Evolutionary conservation across 2,113 vertebrate genomes (phyloP).

Genomic region (Semnornis frantzii): DNA sequence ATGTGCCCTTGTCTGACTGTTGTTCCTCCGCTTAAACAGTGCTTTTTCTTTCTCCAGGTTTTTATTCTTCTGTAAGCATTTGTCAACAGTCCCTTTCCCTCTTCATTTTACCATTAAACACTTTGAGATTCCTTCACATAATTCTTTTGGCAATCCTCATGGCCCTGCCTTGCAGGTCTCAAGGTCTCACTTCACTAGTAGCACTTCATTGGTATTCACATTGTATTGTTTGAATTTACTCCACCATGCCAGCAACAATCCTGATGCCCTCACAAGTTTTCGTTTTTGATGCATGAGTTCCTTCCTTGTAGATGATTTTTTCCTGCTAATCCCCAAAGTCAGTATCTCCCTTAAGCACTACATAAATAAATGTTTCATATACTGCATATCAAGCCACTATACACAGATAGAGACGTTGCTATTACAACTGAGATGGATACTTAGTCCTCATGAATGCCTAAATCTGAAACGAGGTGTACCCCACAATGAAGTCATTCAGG

Average conservation of each 20-base stretch:
- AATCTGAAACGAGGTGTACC: neutral
- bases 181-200: neutral
- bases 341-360: neutral
- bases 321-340: neutral
- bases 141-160: neutral
- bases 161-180: neutral
- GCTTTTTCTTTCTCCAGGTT: neutral
- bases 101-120: neutral
- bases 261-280: neutral
- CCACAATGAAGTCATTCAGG: neutral
- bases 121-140: neutral
- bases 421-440: neutral
- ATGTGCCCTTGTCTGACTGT: neutral
- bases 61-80: neutral
- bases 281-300: neutral
- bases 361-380: neutral
- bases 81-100: neutral
- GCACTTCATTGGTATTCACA: neutral
- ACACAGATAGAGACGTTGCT: neutral
- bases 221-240: neutral
- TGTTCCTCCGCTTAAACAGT: neutral
- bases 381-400: neutral
- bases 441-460: neutral
- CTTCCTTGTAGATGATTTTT: neutral
- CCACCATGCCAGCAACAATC: neutral